Conservation (phyloP, 2,797 vertebrate genomes). For the Myotis pilosus region DNA sequence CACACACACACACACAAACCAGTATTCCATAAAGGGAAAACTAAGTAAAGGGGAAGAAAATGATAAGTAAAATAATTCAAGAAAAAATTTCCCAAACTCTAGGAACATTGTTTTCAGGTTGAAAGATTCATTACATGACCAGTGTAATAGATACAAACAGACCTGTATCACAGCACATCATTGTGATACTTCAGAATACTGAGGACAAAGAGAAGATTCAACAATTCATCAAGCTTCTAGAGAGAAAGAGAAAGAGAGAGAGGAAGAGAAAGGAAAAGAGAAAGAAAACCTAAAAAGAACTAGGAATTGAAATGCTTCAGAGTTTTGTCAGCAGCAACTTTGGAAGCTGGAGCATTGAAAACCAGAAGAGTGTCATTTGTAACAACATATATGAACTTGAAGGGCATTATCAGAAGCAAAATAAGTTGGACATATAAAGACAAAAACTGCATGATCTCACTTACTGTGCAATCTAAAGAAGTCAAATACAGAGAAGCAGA, state of each 20-base stretch:
- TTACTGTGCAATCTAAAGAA: neutral
- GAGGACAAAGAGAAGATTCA: too few species aligned
- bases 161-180: neutral
- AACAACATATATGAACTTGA: neutral
- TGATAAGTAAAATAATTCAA: neutral
- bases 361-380: neutral
- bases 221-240: too few species aligned
- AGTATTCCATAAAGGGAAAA: too few species aligned
- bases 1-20: too few species aligned
- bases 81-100: neutral
- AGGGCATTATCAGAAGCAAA: neutral
- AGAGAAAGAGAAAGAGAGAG: too few species aligned
- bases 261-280: too few species aligned
- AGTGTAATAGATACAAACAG: neutral
- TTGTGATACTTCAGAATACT: too few species aligned
- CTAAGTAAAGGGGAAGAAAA: too few species aligned
- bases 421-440: neutral
- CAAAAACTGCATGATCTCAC: neutral
- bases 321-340: neutral
- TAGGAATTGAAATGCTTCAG: neutral
- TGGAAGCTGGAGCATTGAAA: neutral
- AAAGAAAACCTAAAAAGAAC: neutral
- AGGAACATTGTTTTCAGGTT: neutral
- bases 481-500: neutral
- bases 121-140: neutral